Conservation (phyloP, 2,797 vertebrate species). For the Lithobates sylvaticus region DNA sequence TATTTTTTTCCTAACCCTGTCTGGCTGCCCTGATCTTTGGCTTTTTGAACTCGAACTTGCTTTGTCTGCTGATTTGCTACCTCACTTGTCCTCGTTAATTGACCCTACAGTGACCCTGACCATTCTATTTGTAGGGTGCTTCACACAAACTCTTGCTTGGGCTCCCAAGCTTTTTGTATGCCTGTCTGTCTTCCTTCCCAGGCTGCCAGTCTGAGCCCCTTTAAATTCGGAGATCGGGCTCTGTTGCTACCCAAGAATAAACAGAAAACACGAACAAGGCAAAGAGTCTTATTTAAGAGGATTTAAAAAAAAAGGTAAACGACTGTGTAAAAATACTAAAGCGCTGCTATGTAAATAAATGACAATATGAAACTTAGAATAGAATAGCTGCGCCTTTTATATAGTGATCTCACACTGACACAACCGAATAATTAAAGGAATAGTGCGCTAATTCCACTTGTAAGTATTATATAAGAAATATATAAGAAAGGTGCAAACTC, state of each 20-base stretch:
- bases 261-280: no score
- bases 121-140: not conserved
- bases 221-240: not conserved
- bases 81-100: slow-evolving; percentile 35
- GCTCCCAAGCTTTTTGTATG: not conserved
- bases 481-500: no score
- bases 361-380: no score
- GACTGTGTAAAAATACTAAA: no score
- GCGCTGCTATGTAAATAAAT: no score
- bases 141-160: slow-evolving; percentile 7
- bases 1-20: slow-evolving; percentile 22
- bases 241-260: not conserved
- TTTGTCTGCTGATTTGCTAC: slow-evolving; percentile 35
- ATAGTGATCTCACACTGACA: no score
- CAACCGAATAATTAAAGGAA: no score
- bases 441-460: no score
- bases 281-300: no score
- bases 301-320: no score
- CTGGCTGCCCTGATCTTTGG: slow-evolving; percentile 27
- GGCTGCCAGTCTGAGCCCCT: slow-evolving; percentile 5
- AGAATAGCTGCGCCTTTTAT: no score
- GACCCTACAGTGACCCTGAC: slow-evolving; percentile 28
- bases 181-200: slow-evolving; percentile 6
- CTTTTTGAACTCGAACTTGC: slow-evolving; percentile 44
- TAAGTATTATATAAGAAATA: no score